A percentile compares a stretch with the other conserved stretches of the same genome.
Evolutionary conservation across 2,113 vertebrate species (phyloP).

Genomic region (Tupaia chinensis): DNA sequence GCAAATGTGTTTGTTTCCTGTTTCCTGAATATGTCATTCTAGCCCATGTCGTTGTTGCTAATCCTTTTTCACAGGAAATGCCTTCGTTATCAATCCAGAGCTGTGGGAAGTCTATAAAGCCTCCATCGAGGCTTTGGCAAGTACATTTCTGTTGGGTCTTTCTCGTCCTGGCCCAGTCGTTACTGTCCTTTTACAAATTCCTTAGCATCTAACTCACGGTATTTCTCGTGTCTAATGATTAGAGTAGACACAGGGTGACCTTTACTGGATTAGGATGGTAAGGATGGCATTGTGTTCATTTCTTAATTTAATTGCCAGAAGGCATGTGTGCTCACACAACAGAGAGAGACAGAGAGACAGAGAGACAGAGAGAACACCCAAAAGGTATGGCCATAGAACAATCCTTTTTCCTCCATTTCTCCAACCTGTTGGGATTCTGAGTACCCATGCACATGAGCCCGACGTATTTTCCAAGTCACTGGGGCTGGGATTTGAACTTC

Average conservation of each 20-base stretch:
- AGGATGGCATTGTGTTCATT: not conserved
- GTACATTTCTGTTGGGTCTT: not conserved
- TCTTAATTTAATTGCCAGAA: too few relatives aligned
- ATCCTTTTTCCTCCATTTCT: too few relatives aligned
- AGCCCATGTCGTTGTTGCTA: not conserved
- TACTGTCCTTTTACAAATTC: not conserved
- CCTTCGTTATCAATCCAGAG: not conserved
- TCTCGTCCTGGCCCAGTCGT: not conserved
- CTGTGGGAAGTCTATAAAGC: constrained; percentile 15
- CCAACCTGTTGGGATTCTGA: too few relatives aligned
- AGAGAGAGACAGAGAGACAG: too few relatives aligned
- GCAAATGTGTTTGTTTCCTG: not conserved
- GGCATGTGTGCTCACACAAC: too few relatives aligned
- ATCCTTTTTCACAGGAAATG: not conserved
- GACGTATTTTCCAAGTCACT: too few relatives aligned
- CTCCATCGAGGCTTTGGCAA: not conserved
- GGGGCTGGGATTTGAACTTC: too few relatives aligned
- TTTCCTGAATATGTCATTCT: not conserved
- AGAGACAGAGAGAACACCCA: too few relatives aligned
- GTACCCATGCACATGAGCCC: too few relatives aligned
- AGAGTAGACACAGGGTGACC: not conserved
- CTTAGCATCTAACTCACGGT: not conserved
- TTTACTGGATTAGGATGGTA: not conserved
- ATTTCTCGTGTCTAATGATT: not conserved
- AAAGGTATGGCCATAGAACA: too few relatives aligned